These are phyloP conservation scores for Psilopogon haemacephalus DNA, from an alignment of 2,113 vertebrate genomes.

Conservation along the genomic window DNA sequence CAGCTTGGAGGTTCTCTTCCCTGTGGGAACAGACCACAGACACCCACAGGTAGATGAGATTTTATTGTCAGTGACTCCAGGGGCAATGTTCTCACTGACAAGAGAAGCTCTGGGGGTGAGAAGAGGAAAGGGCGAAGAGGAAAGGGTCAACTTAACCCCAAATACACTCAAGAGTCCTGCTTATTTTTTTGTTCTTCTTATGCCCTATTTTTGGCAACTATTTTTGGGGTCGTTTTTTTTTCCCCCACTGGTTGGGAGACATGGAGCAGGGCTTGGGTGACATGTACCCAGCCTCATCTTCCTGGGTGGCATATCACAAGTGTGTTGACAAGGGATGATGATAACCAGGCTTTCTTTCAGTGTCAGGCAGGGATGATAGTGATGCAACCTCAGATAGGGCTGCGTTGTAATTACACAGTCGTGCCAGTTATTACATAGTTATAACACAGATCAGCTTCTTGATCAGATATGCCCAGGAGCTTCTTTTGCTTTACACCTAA, in stretches of 20 bases:
- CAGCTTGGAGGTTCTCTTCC: neutral
- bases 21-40: neutral
- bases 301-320: slow-evolving; percentile 58
- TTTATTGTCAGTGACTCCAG: neutral
- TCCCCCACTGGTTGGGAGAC: no score
- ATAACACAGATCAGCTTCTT: slow-evolving; percentile 67
- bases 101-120: neutral
- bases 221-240: neutral
- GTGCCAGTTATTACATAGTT: slow-evolving; percentile 72
- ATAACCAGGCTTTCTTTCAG: slow-evolving; percentile 49
- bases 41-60: neutral
- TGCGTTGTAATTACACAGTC: slow-evolving; percentile 68
- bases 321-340: slow-evolving; percentile 61
- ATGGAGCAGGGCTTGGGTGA: neutral
- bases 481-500: slow-evolving; percentile 65
- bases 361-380: slow-evolving; percentile 56
- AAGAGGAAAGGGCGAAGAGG: neutral
- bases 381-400: slow-evolving; percentile 70
- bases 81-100: neutral
- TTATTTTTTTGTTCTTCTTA: neutral
- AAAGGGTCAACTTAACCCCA: neutral
- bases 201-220: neutral
- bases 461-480: slow-evolving; percentile 73
- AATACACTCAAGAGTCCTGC: neutral
- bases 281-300: slow-evolving; percentile 1